Evolutionary conservation across 2,797 vertebrate species (phyloP).

Genomic region (Pangasius larnaudii): DNA sequence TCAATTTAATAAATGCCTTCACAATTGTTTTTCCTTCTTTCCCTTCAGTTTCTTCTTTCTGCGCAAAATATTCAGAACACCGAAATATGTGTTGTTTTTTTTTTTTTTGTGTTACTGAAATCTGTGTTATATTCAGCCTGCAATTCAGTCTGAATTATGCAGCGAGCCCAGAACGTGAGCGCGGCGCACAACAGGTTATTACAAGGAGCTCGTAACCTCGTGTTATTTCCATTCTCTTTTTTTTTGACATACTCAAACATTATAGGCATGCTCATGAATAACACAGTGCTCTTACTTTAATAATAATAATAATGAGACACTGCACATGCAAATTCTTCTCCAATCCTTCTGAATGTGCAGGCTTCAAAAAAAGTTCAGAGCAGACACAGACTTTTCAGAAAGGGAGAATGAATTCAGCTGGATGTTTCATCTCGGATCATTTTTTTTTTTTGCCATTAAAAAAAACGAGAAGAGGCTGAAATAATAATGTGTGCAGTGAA

Average conservation of each 20-base stretch:
- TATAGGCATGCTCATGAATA: constrained; percentile 13
- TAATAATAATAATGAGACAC: not conserved
- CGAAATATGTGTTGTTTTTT: not conserved
- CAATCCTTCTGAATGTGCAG: too few species aligned
- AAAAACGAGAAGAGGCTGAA: not conserved
- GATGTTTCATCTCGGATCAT: constrained; percentile 8
- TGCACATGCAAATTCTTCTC: constrained; percentile 2
- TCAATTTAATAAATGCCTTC: not conserved
- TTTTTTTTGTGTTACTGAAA: not conserved
- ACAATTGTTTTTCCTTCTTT: not conserved
- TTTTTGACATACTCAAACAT: constrained; percentile 3
- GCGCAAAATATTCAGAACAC: not conserved
- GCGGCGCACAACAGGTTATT: constrained; percentile 16
- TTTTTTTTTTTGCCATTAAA: constrained; percentile 13
- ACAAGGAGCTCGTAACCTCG: not conserved
- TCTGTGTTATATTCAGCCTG: not conserved
- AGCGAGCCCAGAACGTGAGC: not conserved
- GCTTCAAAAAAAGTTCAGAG: not conserved
- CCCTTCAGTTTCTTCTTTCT: not conserved
- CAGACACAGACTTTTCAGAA: not conserved
- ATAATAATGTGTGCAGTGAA: constrained; percentile 21
- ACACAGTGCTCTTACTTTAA: constrained; percentile 2
- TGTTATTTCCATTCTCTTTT: constrained; percentile 16
- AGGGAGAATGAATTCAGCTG: not conserved
- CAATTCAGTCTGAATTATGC: constrained; percentile 3